Percentiles rank a stretch among this genome's conserved stretches.
Evolutionary conservation across 1,140 invertebrate genomes (phyloP).

Genomic region (Psix sp.): DNA sequence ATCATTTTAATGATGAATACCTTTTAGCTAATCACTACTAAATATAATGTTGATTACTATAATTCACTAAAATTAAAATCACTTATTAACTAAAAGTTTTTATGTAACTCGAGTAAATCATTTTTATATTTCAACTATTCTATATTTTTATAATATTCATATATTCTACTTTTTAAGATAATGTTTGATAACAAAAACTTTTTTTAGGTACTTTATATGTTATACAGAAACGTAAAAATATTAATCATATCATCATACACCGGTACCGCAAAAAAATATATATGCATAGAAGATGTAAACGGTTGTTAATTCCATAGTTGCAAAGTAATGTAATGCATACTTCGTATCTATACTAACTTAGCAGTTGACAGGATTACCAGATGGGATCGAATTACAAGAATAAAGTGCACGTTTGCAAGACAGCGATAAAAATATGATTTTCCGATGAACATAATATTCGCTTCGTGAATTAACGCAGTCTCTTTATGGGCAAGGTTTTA

Average conservation of each 20-base stretch:
- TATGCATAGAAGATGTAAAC: slow-evolving; percentile 44
- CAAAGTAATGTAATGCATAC: slow-evolving; percentile 29
- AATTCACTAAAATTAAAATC: too few relatives aligned
- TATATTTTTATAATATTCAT: too few relatives aligned
- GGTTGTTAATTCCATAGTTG: slow-evolving; percentile 20
- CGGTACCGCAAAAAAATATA: slow-evolving; percentile 11
- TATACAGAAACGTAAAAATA: background rate
- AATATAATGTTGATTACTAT: too few relatives aligned
- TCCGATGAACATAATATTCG: slow-evolving; percentile 46
- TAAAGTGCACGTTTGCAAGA: slow-evolving; percentile 24
- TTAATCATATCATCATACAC: slow-evolving; percentile 46
- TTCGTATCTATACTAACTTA: slow-evolving; percentile 63
- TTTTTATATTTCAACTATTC: too few relatives aligned
- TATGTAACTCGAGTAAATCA: too few relatives aligned
- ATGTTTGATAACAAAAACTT: too few relatives aligned
- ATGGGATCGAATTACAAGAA: slow-evolving; percentile 54
- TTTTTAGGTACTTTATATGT: too few relatives aligned
- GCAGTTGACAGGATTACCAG: slow-evolving; percentile 65
- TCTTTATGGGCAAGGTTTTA: slow-evolving; percentile 39
- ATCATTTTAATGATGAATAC: too few relatives aligned
- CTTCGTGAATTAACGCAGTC: slow-evolving; percentile 36
- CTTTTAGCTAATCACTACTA: too few relatives aligned
- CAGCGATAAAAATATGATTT: slow-evolving; percentile 35
- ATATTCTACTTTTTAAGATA: too few relatives aligned
- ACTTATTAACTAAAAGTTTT: too few relatives aligned